Evolutionary conservation across 1,140 invertebrate species (phyloP), one percentile per base, ranked within the genome.

Genomic region (Brachionus paranguensis): DNA sequence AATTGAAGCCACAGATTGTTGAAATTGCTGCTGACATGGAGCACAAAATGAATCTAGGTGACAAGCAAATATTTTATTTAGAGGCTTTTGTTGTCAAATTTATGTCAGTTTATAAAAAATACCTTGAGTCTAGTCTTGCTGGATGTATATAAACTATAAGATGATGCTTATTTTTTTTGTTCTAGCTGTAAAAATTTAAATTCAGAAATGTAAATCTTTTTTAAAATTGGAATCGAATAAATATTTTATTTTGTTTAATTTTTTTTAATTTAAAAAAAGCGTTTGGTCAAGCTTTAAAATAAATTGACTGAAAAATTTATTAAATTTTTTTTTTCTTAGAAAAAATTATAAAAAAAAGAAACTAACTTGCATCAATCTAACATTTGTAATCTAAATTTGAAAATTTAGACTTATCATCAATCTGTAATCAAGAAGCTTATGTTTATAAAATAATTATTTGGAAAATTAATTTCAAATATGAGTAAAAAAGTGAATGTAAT

Each of bases 41-140:
- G 88, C 94, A 97, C 88, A 92, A 94, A 84, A 93, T 98, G 91
- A 93, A 94, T 86, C 91, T 93, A 64, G 96, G 96, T 14, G 94
- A 93, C 84, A 99, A 99, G 90, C 91, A 93, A n/a, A 97, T 99
- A 86, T 97, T 96, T 87, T 96, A 99, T 89, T 90, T 99, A 47
- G 97, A 99, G 90, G 95, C 96, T 17, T 99, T 99, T 92, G 93
- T 97, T 81, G 95, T 95, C 4, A 94, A 94, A 86, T 98, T 97
- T 89, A 99, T 99, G 97, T 92, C 93, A 27, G 93, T 97, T 85
- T 98, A 97, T 89, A 95, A 90, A 86, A 85, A 83, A 27, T 43
- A 83, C 12, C 8, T 83, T 12, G 60, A 83, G 70, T 50, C 43
- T 17, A 83, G 60, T 29, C 41, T 68, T 17, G 68, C 68, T 72